Percentiles rank a stretch among this genome's conserved stretches.
Conservation (phyloP, 64 coral and sea anemone species). For the Montipora foliosa region DNA sequence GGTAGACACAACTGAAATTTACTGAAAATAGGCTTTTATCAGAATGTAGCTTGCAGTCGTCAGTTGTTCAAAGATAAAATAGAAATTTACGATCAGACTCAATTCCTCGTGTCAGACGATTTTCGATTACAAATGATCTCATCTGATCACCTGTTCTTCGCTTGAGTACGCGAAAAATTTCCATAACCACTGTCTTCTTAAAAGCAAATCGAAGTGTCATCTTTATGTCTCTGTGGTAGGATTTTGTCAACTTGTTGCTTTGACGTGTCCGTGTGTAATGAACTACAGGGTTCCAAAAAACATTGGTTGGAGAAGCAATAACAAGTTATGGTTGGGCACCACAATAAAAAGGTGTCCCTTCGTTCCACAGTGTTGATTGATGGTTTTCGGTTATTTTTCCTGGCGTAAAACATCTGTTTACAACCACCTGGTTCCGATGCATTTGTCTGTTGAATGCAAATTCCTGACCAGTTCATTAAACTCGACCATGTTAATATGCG, state of each 20-base stretch:
- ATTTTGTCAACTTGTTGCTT: conserved; percentile 42
- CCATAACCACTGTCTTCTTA: conserved; percentile 22
- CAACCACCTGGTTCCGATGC: conserved; percentile 37
- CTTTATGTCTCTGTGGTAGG: conserved; percentile 7
- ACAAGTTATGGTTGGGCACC: conserved; percentile 29
- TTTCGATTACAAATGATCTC: conserved; percentile 26
- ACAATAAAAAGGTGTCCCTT: conserved; percentile 12
- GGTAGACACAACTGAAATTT: neutral
- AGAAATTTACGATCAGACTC: neutral
- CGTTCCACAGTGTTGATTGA: conserved; percentile 1
- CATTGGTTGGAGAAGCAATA: conserved; percentile 7
- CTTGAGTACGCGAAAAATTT: neutral
- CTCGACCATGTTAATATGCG: neutral
- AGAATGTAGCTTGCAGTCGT: neutral
- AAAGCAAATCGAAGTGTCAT: neutral
- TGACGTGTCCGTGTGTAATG: conserved; percentile 18
- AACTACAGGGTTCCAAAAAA: conserved; percentile 38
- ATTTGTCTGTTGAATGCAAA: conserved; percentile 15
- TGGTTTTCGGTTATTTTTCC: neutral
- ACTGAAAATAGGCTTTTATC: neutral
- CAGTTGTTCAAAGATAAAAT: neutral
- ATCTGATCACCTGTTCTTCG: conserved; percentile 14
- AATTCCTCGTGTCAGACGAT: neutral
- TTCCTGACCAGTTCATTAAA: conserved; percentile 10
- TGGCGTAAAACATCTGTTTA: conserved; percentile 30